Evolutionary conservation across 2,888 invertebrate genomes (phyloP).

Genomic region (Platycnemis pennipes): DNA sequence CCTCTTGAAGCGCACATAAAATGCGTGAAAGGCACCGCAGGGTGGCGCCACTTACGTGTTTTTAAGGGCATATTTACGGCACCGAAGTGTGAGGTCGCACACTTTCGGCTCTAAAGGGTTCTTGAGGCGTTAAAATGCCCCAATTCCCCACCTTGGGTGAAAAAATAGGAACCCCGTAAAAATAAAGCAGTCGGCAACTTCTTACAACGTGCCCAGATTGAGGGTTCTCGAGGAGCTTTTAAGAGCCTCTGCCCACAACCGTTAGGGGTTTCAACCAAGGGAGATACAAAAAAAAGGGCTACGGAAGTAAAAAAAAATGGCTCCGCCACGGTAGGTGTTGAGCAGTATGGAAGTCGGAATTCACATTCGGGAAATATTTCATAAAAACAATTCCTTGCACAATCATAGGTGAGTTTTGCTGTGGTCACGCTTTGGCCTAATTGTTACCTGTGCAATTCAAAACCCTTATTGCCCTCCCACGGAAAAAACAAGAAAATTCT

Average conservation of each 20-base stretch:
- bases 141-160: neutral
- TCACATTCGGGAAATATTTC: neutral
- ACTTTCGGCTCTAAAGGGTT: neutral
- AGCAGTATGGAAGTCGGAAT: neutral
- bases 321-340: neutral
- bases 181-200: neutral
- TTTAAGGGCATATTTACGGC: slow-evolving; percentile 27
- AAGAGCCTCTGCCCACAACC: neutral
- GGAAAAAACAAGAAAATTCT: too few relatives aligned
- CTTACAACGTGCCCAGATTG: neutral
- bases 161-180: neutral
- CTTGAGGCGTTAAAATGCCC: slow-evolving; percentile 1
- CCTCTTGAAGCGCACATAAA: neutral
- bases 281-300: neutral
- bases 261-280: neutral
- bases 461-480: too few relatives aligned
- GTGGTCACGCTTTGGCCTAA: too few relatives aligned
- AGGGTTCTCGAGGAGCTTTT: neutral
- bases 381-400: too few relatives aligned
- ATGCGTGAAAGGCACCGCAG: neutral
- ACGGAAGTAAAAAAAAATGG: neutral
- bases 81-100: slow-evolving; percentile 21
- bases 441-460: neutral
- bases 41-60: slow-evolving; percentile 28
- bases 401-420: too few relatives aligned